Evolutionary conservation across 2,888 invertebrate species (phyloP).

Genomic region (Acronicta leporina): DNA sequence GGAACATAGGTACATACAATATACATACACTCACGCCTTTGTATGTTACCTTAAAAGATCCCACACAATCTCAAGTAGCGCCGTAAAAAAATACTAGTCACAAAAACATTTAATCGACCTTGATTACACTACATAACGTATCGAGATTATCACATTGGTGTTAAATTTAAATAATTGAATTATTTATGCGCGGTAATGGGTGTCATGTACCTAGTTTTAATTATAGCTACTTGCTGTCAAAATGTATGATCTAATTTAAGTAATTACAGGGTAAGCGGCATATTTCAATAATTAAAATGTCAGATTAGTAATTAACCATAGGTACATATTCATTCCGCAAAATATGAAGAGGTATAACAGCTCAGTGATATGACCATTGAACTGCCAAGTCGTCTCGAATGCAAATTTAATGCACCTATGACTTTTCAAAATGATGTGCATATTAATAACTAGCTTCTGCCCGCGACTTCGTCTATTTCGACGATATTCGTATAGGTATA

Average conservation of each 20-base stretch:
- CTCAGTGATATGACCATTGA: too few relatives aligned
- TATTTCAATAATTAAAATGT: neutral
- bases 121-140: conserved; percentile 19
- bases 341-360: too few relatives aligned
- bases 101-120: conserved; percentile 12
- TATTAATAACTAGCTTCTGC: too few relatives aligned
- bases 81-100: neutral
- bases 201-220: conserved; percentile 9
- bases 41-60: neutral
- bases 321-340: neutral
- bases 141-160: conserved; percentile 24
- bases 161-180: conserved; percentile 43
- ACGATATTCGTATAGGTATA: too few relatives aligned
- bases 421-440: too few relatives aligned
- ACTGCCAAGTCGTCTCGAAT: too few relatives aligned
- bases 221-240: conserved; percentile 22
- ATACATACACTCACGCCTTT: too few relatives aligned
- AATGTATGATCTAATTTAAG: conserved; percentile 16
- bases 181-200: conserved; percentile 35
- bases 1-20: too few relatives aligned
- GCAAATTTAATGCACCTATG: too few relatives aligned
- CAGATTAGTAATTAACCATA: neutral
- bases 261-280: conserved; percentile 4
- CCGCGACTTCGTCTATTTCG: too few relatives aligned
- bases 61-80: neutral